Base-by-base conservation (phyloP, 2,888 invertebrate genomes). In the Callinectes sapidus region DNA sequence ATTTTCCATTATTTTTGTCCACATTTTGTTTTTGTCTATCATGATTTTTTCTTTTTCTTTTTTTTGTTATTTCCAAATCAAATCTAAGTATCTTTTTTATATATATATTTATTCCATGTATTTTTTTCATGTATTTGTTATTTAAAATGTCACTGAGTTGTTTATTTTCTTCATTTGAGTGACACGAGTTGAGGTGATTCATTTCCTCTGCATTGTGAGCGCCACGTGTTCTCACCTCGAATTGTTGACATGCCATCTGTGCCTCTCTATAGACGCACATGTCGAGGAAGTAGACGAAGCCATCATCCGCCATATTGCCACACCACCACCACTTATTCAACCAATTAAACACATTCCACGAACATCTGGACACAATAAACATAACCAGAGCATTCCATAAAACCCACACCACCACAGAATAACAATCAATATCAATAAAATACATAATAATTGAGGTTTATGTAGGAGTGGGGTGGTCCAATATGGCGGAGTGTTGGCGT, bases 401-500 rank as follows among this genome's bases (percentile, higher is more conserved):
- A 0, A n/a, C 10, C 71, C 71, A 71, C 71, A 71, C 1, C 28
- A 71, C 8, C 28, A 28, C 28, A 71, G 2, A 10, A 71, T 13
- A n/a, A 71, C 13, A 13, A 71, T 0, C 5, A 2, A 28, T 13
- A 71, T 28, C 18, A 61, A 61, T 10, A 8, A 10, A 6, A 0
- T 8, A 71, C 10, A 8, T 71, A n/a, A 28, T 71, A 71, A 71
- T 28, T 13, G 10, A 2, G 13, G 71, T 23, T 71, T 10, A 28
- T 0, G 10, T 71, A 28, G 6, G 5, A 13, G 1, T 71, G 71
- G 71, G 71, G 71, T 28, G 28, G 5, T n/a, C 71, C 23, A 71
- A 71, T 71, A 71, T 71, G 71, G 71, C 71, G 71, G 71, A n/a
- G 10, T 71, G n/a, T 71, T 71, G 71, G 71, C 71, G 71, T 71